Evolutionary conservation across 2,888 invertebrate genomes (phyloP).

Genomic region (Lithophane leautieri): DNA sequence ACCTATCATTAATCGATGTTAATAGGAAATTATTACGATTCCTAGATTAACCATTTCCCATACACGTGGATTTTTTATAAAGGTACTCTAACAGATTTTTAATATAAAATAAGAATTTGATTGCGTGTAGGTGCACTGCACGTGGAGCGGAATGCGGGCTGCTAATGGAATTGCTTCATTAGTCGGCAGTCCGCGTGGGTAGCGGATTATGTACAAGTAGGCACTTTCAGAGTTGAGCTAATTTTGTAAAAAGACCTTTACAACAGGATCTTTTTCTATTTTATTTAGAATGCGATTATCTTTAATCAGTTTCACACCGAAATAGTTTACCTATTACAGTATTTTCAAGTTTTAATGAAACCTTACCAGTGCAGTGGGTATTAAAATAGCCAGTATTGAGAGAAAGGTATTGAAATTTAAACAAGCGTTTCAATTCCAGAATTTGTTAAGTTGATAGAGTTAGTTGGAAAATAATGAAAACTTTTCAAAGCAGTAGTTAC

Average conservation of each 20-base stretch:
- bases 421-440: neutral
- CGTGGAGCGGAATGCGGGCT: neutral
- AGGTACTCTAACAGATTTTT: neutral
- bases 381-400: neutral
- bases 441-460: neutral
- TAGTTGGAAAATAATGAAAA: neutral
- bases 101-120: constrained; percentile 12
- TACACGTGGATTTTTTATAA: neutral
- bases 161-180: constrained; percentile 50
- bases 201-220: constrained; percentile 15
- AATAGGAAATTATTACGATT: neutral
- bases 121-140: neutral
- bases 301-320: too few relatives aligned
- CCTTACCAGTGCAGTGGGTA: neutral
- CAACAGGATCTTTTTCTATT: neutral
- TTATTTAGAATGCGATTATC: neutral
- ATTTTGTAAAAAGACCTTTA: constrained; percentile 10
- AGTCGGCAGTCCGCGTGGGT: neutral
- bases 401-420: neutral
- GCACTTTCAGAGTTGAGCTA: neutral
- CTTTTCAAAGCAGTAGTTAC: neutral
- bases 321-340: neutral
- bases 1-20: neutral
- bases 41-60: neutral
- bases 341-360: neutral